Conservation (phyloP, 2,113 vertebrate species). For the Carassius auratus region DNA sequence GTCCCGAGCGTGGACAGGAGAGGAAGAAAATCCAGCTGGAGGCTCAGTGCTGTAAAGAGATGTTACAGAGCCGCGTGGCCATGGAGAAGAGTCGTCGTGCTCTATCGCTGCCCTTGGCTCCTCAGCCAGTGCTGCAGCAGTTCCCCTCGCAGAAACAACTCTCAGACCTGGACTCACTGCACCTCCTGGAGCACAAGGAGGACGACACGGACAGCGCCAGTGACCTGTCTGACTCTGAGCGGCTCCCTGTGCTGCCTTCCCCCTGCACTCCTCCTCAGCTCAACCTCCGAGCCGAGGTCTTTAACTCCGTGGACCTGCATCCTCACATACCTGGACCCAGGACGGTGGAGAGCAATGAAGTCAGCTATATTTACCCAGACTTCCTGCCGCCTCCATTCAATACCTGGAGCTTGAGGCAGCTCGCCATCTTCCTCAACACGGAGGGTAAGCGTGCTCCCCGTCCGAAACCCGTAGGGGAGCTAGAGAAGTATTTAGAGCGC, state of each 20-base stretch:
- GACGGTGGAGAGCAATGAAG: constrained; percentile 62
- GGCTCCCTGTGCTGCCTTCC: constrained; percentile 84
- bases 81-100: constrained; percentile 76
- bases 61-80: constrained; percentile 58
- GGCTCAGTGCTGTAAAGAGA: constrained; percentile 61
- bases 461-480: constrained; percentile 76
- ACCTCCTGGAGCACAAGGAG: constrained; percentile 73
- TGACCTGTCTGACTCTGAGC: constrained; percentile 92
- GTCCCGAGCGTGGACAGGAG: constrained; percentile 64
- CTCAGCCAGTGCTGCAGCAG: constrained; percentile 68
- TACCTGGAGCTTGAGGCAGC: constrained; percentile 88
- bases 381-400: constrained; percentile 91
- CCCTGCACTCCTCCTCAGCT: constrained; percentile 89
- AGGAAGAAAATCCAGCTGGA: constrained; percentile 63
- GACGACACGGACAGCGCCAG: constrained; percentile 90
- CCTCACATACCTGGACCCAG: constrained; percentile 69
- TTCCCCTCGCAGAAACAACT: constrained; percentile 55
- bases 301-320: constrained; percentile 79
- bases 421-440: constrained; percentile 79
- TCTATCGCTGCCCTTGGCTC: constrained; percentile 75
- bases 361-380: constrained; percentile 80
- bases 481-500: constrained; percentile 85
- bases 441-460: constrained; percentile 75
- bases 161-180: constrained; percentile 66
- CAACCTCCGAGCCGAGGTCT: constrained; percentile 89